Percentiles rank a stretch among this genome's conserved stretches.
These are phyloP conservation scores for Drosophila subsilvestris DNA, from an alignment of 2,888 invertebrate species.

Conservation along the genomic window DNA sequence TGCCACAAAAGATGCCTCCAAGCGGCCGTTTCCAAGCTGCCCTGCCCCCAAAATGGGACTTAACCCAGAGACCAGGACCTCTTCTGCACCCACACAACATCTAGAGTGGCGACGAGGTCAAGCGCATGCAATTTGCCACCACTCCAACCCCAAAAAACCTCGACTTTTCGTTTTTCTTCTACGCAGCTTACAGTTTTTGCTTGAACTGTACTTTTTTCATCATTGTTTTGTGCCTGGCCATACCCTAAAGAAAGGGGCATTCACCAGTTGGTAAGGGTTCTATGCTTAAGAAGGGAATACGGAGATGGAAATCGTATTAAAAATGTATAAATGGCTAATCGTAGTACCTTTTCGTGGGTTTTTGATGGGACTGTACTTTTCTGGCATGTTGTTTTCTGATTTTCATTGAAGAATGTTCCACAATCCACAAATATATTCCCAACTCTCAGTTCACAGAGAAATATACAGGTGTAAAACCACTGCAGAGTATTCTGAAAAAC, in stretches of 20 bases:
- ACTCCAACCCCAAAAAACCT: slow-evolving; percentile 16
- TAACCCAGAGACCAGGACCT: slow-evolving; percentile 21
- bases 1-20: slow-evolving; percentile 48
- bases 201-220: slow-evolving; percentile 25
- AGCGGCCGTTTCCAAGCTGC: slow-evolving; percentile 8
- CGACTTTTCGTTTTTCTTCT: slow-evolving; percentile 8
- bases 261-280: not conserved
- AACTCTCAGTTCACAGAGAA: not conserved
- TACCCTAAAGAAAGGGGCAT: not conserved
- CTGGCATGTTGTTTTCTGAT: too few species aligned
- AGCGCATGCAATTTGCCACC: slow-evolving; percentile 42
- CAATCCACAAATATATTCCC: not conserved
- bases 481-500: not conserved
- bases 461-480: too few species aligned
- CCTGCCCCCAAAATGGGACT: slow-evolving; percentile 11
- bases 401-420: too few species aligned
- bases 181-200: slow-evolving; percentile 26
- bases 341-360: too few species aligned
- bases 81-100: slow-evolving; percentile 5
- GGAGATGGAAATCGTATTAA: too few species aligned
- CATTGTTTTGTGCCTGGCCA: slow-evolving; percentile 17
- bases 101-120: slow-evolving; percentile 45
- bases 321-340: too few species aligned
- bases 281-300: too few species aligned
- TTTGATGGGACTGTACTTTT: not conserved